Evolutionary conservation across 2,797 vertebrate species (phyloP).

Genomic region (Xyrichtys novacula): DNA sequence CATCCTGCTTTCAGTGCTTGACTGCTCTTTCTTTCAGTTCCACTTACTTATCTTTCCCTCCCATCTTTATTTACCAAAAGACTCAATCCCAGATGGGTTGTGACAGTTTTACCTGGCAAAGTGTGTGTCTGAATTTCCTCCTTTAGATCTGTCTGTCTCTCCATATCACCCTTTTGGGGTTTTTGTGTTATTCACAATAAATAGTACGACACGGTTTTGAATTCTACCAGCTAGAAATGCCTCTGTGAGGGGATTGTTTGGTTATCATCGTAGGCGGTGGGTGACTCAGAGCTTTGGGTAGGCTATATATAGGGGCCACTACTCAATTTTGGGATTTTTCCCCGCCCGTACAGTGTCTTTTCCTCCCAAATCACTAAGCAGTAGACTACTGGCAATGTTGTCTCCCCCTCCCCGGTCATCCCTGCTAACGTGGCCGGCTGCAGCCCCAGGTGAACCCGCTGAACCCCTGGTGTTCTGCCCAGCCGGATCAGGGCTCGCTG

Average conservation of each 20-base stretch:
- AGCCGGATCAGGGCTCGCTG: too few relatives aligned
- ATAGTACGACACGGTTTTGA: constrained; percentile 19
- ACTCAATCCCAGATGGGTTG: constrained; percentile 56
- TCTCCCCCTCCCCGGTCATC: too few relatives aligned
- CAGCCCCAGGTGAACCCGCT: too few relatives aligned
- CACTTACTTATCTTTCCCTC: constrained; percentile 53
- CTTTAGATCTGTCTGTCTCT: constrained; percentile 1
- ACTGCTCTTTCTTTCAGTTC: constrained; percentile 49
- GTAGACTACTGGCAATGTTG: too few relatives aligned
- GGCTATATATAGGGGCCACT: too few relatives aligned
- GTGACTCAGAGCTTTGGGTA: too few relatives aligned
- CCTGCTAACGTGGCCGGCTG: too few relatives aligned
- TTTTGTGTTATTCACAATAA: constrained; percentile 28
- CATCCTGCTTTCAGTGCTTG: constrained; percentile 32
- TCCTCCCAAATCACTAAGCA: too few relatives aligned
- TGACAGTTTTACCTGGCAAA: constrained; percentile 65
- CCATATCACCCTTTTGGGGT: constrained; percentile 7
- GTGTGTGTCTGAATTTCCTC: constrained; percentile 50
- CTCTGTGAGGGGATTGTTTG: constrained; percentile 3
- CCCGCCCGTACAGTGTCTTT: too few relatives aligned
- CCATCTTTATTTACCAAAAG: constrained; percentile 64
- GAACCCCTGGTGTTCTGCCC: too few relatives aligned
- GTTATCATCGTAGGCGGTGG: neutral
- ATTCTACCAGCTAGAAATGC: neutral
- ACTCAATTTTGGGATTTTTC: too few relatives aligned